Evolutionary conservation across 2,113 vertebrate species (phyloP), one percentile per base, ranked within the genome.

Genomic region (Microcebus tavaratra): DNA sequence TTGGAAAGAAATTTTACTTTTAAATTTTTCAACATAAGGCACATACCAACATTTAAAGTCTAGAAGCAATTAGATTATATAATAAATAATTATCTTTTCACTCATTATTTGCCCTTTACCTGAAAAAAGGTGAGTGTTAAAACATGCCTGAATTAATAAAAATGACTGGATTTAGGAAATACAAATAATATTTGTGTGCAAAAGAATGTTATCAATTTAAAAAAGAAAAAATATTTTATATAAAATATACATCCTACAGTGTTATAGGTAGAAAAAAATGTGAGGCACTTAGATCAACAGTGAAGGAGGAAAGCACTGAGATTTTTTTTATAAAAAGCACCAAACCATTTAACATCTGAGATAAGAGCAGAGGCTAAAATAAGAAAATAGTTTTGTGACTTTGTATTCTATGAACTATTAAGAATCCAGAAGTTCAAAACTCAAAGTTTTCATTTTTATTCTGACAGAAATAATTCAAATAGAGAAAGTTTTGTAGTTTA

Each of bases 241-340:
- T 98, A 98, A 90, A 98, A 98, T 97, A 96, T 97, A 95, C 87
- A 94, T 59, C 97, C 95, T 97, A 97, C 94, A 95, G 98, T 97
- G 98, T 98, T 97, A 94, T 82, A 98, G 93, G 98, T 98, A 98
- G 98, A 93, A 98, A 98, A 97, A 97, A 59, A 42, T 90, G 98
- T 98, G 98, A 99, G 98, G 99, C 98, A 99, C 98, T 99, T 99
- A 95, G 97, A 98, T 96, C 96, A 98, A 98, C 93, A 97, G 97
- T 95, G 97, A 97, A 98, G 92, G 95, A 98, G 97, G 91, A 97
- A 97, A 94, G 93, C 89, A 97, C 55, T 95, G 93, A 97, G 91
- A 98, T 91, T 80, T 92, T 97, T 96, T 95, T 97, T 97, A 98
- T 90, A 97, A 76, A 98, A 98, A 99, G 98, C 98, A 98, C 98